Evolutionary conservation across 2,888 invertebrate species (phyloP).

Genomic region (Ochlodes sylvanus): DNA sequence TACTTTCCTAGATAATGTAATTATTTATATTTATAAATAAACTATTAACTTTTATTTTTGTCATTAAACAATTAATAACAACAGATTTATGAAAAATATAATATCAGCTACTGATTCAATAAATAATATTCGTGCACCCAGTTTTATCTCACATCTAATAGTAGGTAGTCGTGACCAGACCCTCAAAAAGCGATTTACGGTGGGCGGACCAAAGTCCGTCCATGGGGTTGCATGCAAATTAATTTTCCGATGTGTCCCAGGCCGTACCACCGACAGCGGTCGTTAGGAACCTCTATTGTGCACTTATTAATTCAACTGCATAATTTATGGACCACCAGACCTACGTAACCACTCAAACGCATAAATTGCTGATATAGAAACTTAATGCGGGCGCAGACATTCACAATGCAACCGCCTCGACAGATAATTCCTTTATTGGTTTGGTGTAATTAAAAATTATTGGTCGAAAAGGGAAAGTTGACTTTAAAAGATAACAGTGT

Average conservation of each 20-base stretch:
- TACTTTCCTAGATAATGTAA: no score
- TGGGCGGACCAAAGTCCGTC: slow-evolving; percentile 1
- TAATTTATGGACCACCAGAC: slow-evolving; percentile 69
- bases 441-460: slow-evolving; percentile 45
- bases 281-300: slow-evolving; percentile 72
- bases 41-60: no score
- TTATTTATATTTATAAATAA: no score
- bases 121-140: no score
- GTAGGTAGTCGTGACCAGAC: background rate
- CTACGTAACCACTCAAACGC: slow-evolving; percentile 60
- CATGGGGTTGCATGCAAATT: slow-evolving; percentile 80
- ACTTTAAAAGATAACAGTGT: slow-evolving; percentile 21
- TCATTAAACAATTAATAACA: no score
- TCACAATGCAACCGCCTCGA: slow-evolving; percentile 46
- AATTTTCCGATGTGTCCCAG: slow-evolving; percentile 71
- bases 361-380: slow-evolving; percentile 80
- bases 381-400: slow-evolving; percentile 71
- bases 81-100: no score
- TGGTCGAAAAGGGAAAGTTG: slow-evolving; percentile 32
- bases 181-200: slow-evolving; percentile 5
- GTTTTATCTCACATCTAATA: background rate
- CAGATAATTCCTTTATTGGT: slow-evolving; percentile 46
- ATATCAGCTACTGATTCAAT: no score
- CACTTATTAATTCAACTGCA: slow-evolving; percentile 79
- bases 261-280: slow-evolving; percentile 65